phyloP scores from a whole-genome alignment of 23 tunicate genomes.

The Halocynthia roretzi region DNA sequence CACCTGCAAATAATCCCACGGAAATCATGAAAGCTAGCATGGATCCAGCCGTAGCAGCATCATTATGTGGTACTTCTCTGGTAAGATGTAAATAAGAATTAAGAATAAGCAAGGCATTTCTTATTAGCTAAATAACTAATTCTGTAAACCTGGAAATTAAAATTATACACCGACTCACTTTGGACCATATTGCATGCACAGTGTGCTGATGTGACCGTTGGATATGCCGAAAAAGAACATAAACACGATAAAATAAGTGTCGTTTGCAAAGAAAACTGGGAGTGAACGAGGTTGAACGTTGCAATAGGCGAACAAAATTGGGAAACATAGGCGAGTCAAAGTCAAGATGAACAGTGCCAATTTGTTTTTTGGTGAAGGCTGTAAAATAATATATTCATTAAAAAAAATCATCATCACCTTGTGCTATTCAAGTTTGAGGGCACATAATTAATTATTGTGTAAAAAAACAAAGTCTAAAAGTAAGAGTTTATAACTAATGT shows the following conservation, averaged over 20 bases:
- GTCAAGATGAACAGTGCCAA: slow-evolving; percentile 33
- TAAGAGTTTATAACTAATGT: background rate
- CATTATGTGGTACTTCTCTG: slow-evolving; percentile 41
- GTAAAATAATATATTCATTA: slow-evolving; percentile 10
- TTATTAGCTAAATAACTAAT: background rate
- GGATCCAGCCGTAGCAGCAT: slow-evolving; percentile 70
- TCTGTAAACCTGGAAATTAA: background rate
- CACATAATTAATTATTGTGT: too few relatives aligned
- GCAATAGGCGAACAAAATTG: slow-evolving; percentile 59
- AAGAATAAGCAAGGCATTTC: too few relatives aligned
- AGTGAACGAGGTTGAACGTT: slow-evolving; percentile 71
- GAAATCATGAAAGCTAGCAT: slow-evolving; percentile 71
- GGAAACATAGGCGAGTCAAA: slow-evolving; percentile 49
- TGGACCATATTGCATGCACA: slow-evolving; percentile 85
- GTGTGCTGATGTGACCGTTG: slow-evolving; percentile 83
- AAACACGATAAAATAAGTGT: slow-evolving; percentile 53
- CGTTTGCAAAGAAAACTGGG: slow-evolving; percentile 35
- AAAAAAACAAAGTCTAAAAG: too few relatives aligned
- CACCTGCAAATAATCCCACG: slow-evolving; percentile 69
- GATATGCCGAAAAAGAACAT: slow-evolving; percentile 69
- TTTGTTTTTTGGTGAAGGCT: slow-evolving; percentile 54
- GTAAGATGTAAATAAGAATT: too few relatives aligned
- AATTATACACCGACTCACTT: slow-evolving; percentile 29
- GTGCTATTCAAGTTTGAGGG: too few relatives aligned
- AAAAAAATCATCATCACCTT: background rate